Base-by-base conservation (phyloP, 2,797 vertebrate species). In the Poecilia gillii region DNA sequence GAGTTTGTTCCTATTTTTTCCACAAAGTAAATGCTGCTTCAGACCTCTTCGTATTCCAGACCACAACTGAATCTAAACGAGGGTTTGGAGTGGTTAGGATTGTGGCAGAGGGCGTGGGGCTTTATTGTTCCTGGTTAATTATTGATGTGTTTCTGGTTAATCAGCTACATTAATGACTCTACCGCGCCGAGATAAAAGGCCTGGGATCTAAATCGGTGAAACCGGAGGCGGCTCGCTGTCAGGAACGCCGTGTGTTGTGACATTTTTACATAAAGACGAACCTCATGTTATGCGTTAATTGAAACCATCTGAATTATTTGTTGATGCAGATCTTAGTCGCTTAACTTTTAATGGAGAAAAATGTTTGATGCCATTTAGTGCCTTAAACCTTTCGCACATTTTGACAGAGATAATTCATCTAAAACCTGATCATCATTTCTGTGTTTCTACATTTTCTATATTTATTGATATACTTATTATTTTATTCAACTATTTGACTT, bases 111-210 rank as follows among this genome's bases (percentile, higher is more conserved):
- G 85, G 89, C 0, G 91, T 84, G 76, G 79, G 84, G 36, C 75
- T 91, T 94, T 93, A 93, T 91, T 88, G 90, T 86, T 66, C 82
- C 76, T 53, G 9, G 94, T 95, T 93, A 96, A 94, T 95, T 92
- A 95, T 95, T 95, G 85, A 94, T 90, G 76, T 25, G 33, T 71
- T 59, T 70, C 76, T 77, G 86, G 94, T 94, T 94, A 95, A 94
- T 93, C 89, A 93, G 74, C 78, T 36, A 93, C 92, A 89, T 88
- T 85, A 91, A 89, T 77, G 84, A 90, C 88, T 80, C 55, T 5
- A 9, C 39, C 0, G 3, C 76, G 76, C 39, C 0, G 53, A 88
- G 85, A 94, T 85, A 86, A 91, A 91, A 76, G 28, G 5, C 41
- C 73, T 88, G 4, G 1, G 59, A 45, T 84, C 83, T 43, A 55